Percentiles rank a stretch among this genome's conserved stretches.
Conservation (phyloP, 2,113 vertebrate species). For the Zosterops pallidus region DNA sequence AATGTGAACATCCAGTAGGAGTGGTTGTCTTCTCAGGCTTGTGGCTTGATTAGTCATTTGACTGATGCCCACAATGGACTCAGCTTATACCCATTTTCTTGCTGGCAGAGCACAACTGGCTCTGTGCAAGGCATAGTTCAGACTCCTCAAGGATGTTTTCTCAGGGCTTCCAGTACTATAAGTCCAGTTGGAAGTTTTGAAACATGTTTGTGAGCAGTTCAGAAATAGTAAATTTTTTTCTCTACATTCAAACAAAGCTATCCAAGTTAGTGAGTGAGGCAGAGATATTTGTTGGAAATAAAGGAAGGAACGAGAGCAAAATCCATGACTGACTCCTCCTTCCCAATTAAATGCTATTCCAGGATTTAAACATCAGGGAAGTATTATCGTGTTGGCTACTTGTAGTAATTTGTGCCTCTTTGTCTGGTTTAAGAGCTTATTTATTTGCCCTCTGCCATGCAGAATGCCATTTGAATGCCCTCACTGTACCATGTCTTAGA, state of each 20-base stretch:
- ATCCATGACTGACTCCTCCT: neutral
- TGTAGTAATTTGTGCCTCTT: neutral
- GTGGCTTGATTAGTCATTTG: neutral
- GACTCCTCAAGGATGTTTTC: neutral
- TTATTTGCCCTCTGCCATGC: neutral
- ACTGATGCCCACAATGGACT: neutral
- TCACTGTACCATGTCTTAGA: neutral
- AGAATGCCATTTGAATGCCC: neutral
- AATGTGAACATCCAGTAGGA: neutral
- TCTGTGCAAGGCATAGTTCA: neutral
- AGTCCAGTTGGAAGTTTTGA: neutral
- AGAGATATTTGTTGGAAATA: neutral
- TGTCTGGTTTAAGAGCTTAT: neutral
- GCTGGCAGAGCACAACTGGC: neutral
- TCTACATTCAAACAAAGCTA: neutral
- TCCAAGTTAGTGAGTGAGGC: neutral
- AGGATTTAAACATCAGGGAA: neutral
- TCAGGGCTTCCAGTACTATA: neutral
- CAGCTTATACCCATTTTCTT: neutral
- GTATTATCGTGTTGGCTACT: neutral
- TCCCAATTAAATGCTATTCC: neutral
- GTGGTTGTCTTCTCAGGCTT: neutral
- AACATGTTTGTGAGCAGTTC: neutral
- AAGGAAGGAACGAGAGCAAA: neutral
- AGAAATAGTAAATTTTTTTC: neutral